Evolutionary conservation across 2,797 vertebrate species (phyloP).

Genomic region (Lithobates sylvaticus): DNA sequence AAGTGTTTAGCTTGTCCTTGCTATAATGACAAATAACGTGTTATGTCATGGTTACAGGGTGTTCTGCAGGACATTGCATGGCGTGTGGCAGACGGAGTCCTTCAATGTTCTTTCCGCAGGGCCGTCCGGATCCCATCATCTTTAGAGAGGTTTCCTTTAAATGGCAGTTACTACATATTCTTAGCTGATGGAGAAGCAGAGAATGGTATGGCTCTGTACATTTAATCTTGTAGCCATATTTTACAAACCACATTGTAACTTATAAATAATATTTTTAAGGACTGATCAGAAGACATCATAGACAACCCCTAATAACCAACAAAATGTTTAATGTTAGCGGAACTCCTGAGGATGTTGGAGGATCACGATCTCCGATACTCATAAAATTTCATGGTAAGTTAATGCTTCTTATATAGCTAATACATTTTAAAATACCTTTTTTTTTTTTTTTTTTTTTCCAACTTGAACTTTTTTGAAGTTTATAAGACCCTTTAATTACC

Average conservation of each 20-base stretch:
- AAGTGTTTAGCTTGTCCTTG: too few species aligned
- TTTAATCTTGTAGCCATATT: background rate
- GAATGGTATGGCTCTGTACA: slow-evolving; percentile 73
- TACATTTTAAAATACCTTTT: background rate
- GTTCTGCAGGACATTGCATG: slow-evolving; percentile 77
- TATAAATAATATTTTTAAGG: slow-evolving; percentile 65
- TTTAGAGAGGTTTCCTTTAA: slow-evolving; percentile 77
- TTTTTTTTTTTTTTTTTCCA: too few species aligned
- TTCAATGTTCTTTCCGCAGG: slow-evolving; percentile 87
- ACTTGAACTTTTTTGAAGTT: too few species aligned
- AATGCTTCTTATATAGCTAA: background rate
- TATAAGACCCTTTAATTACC: too few species aligned
- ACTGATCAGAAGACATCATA: slow-evolving; percentile 75
- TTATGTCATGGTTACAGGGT: slow-evolving; percentile 68
- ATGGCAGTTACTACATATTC: slow-evolving; percentile 85
- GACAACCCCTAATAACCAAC: slow-evolving; percentile 82
- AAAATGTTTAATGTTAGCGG: slow-evolving; percentile 73
- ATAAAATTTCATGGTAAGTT: slow-evolving; percentile 84
- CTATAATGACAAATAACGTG: too few species aligned
- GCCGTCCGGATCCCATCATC: slow-evolving; percentile 68
- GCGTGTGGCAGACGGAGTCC: slow-evolving; percentile 79
- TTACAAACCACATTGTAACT: background rate
- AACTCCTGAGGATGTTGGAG: slow-evolving; percentile 74
- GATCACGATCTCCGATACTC: slow-evolving; percentile 77
- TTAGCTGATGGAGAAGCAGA: slow-evolving; percentile 80